A percentile compares a stretch with the other conserved stretches of the same genome.
phyloP scores from a whole-genome alignment of 2,113 vertebrate species.

The Shinisaurus crocodilurus region DNA sequence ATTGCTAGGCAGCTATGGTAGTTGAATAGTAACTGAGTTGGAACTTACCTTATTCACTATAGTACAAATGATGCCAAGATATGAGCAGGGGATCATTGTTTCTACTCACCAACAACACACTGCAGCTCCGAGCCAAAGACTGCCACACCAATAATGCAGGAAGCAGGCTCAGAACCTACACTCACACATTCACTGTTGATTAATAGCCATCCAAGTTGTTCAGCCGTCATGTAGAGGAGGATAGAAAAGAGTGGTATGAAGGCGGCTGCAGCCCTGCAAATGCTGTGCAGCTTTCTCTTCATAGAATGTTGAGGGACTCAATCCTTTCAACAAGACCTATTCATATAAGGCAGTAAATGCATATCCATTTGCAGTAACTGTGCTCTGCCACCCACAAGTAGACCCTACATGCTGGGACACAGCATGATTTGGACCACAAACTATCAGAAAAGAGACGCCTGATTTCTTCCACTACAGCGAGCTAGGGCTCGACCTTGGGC shows the following conservation, averaged over 20 bases:
- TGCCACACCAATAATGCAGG: not conserved
- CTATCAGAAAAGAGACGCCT: not conserved
- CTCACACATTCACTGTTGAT: not conserved
- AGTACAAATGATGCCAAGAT: not conserved
- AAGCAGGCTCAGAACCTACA: not conserved
- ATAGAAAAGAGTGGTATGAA: not conserved
- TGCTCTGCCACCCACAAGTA: not conserved
- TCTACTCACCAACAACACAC: not conserved
- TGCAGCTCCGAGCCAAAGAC: not conserved
- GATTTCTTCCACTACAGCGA: not conserved
- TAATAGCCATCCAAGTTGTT: not conserved
- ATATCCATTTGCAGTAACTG: not conserved
- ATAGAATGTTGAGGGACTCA: not conserved
- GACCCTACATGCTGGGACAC: not conserved
- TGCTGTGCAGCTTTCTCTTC: too few species aligned
- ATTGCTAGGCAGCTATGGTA: fast-evolving
- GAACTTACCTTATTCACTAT: not conserved
- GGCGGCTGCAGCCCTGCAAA: not conserved
- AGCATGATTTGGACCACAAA: not conserved
- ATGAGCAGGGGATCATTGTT: not conserved
- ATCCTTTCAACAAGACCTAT: not conserved
- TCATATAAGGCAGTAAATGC: not conserved
- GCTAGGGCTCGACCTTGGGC: too few species aligned
- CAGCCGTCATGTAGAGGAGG: not conserved
- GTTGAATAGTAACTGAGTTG: not conserved